Evolutionary conservation across 1,140 invertebrate species (phyloP).

Genomic region (Pogonomyrmex californicus): DNA sequence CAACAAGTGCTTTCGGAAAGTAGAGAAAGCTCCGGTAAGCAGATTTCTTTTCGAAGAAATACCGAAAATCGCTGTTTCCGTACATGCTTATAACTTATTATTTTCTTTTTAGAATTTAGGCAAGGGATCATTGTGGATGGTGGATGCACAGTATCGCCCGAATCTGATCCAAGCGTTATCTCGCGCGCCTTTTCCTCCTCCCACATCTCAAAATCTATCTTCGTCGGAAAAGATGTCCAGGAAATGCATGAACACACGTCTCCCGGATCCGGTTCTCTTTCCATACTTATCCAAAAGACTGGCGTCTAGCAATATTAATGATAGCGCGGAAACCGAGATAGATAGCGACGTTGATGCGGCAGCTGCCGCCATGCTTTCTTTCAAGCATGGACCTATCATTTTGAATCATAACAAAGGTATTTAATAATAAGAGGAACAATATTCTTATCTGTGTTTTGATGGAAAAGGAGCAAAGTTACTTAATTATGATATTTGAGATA

Average conservation of each 20-base stretch:
- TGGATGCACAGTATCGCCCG: slow-evolving; percentile 95
- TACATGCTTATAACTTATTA: not conserved
- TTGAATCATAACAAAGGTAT: slow-evolving; percentile 87
- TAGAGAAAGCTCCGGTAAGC: slow-evolving; percentile 95
- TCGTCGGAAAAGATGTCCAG: slow-evolving; percentile 81
- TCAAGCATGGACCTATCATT: slow-evolving; percentile 91
- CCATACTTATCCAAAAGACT: slow-evolving; percentile 92
- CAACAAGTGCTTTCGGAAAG: slow-evolving; percentile 99
- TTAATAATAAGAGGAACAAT: not conserved
- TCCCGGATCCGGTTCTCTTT: slow-evolving; percentile 92
- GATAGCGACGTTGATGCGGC: slow-evolving; percentile 92
- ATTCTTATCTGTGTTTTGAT: not conserved
- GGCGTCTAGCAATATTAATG: slow-evolving; percentile 87
- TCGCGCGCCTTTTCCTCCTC: slow-evolving; percentile 94
- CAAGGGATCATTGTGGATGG: slow-evolving; percentile 98
- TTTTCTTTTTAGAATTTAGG: slow-evolving; percentile 92
- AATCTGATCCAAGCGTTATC: slow-evolving; percentile 94
- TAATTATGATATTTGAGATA: not conserved
- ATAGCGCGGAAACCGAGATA: slow-evolving; percentile 86
- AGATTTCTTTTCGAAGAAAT: not conserved
- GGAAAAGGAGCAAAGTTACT: not conserved
- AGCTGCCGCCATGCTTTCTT: slow-evolving; percentile 93
- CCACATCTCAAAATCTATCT: slow-evolving; percentile 85
- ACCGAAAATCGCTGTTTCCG: not conserved
- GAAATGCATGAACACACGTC: slow-evolving; percentile 82